Evolutionary conservation across 2,113 vertebrate species (phyloP), one percentile per base, ranked within the genome.

Genomic region (Pygoscelis adeliae): DNA sequence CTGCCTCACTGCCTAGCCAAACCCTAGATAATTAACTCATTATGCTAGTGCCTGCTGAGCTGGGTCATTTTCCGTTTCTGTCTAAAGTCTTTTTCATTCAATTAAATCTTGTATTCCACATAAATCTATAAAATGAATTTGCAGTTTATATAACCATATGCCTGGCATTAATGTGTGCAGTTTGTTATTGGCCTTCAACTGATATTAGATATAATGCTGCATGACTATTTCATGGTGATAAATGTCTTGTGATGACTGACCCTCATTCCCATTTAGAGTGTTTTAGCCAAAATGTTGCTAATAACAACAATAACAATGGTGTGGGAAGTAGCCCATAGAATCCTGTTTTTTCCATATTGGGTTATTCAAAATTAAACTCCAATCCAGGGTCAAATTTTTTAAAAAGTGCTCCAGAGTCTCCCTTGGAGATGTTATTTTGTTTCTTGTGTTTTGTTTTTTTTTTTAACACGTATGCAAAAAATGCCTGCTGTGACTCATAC

Each of bases 11-110:
- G 89, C 89, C 81, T 76, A 25, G 89, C 70, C 90, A 95, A 63
- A 72, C 61, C 91, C 73, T 93, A 47, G 77, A 89, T 97, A 97
- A 96, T 96, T 94, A 96, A 94, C 97, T 97, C 93, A 96, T 96
- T 96, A 97, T 96, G 81, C 93, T 71, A 83, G 80, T 85, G 91
- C 96, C 94, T 6, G 87, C 97, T 97, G 94, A 91, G 97, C 90
- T 72, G 81, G 90, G 91, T 97, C 77, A 83, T 93, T 96, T 95
- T 96, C 93, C 3, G 1, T 93, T 95, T 78, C 87, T 96, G 47
- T 93, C 78, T 78, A n/a, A 42, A 92, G 47, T 71, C 59, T 67
- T 87, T 94, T 91, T 94, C 84, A 72, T 96, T 97, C 93, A 96
- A 93, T 97, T 97, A 97, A 76, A 85, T 72, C 61, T 76, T 82